Base-by-base conservation (phyloP, 2,888 invertebrate genomes). In the Oscheius onirici region DNA sequence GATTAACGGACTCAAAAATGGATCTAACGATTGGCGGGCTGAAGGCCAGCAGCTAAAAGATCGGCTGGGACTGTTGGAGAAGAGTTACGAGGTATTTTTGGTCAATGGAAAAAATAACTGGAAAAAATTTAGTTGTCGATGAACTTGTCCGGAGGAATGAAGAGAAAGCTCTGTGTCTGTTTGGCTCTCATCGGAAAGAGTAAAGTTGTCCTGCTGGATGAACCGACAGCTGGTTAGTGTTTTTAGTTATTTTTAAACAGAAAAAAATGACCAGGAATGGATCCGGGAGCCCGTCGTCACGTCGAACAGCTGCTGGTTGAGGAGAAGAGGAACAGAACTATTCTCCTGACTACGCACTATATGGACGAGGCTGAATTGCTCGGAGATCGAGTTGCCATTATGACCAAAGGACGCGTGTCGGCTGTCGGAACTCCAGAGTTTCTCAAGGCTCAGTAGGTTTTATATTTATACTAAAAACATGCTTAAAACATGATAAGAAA, bases 331-430 rank as follows among this genome's bases (percentile, higher is more conserved):
- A 60, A 71, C 22, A 74, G 83, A 41, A 83, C 86, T 0, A 82
- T 85, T 34, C 77, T 85, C n/a, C 70, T 85, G 46, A 86, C 86
- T 3, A 86, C 85, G 0, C 86, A 85, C 68, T 86, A 84, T 67
- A 86, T 87, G 84, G 84, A 87, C 68, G 86, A 86, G 73, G 86
- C 86, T 0, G 86, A 87, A 71, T 66, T 76, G 13, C 72, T 87
- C 20, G 86, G 84, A 8, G 86, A 86, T 49, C 75, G 83, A 54
- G 77, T 86, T 22, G 77, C 74, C 8, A 83, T 86, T 44, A 86
- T 86, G 85, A 79, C 76, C 24, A 80, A 83, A 20, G 85, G 85
- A 63, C 74, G 73, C 10, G 69, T 82, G 41, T 79, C 74, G 13
- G 84, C 83, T 63, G 75, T 79, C 52, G 86, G 84, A 20, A 78